Base-by-base conservation (phyloP, 2,113 vertebrate genomes). In the Acrocephalus kingi region DNA sequence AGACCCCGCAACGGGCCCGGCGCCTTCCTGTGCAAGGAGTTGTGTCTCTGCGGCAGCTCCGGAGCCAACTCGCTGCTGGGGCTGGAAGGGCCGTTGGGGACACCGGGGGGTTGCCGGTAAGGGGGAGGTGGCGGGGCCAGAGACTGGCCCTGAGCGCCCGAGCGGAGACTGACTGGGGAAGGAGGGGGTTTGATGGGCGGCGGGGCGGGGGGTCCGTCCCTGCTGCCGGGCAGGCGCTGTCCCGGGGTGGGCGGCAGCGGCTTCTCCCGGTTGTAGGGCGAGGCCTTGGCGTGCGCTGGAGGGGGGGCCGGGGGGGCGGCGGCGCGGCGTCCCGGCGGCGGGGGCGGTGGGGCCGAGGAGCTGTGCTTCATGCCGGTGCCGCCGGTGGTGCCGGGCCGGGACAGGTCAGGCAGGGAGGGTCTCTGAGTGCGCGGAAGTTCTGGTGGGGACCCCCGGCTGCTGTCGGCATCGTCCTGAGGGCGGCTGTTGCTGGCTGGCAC, bases 31-130 rank as follows among this genome's bases (percentile, higher is more conserved):
- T 99, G 98, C 97, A 99, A 98, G 43, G 99, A 99, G 97, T 99
- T 99, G 96, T 99, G 98, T 97, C 99, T 98, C 98, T 99, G 98
- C 5, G 99, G 99, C 79, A 99, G 98, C 97, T 99, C 98, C 1
- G 99, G 99, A 55, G 99, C 98, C 0, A 97, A 97, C 54, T 99
- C 99, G 1, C 92, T 95, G 14, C 97, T 96, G n/a, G 98, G 98
- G 87, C 98, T 98, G 67, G 98, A 98, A 27, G 98, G 98, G 74
- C 99, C 99, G 13, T 99, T 99, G 95, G 99, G 98, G 84, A 98
- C 94, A 16, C 98, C 78, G 0, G 98, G 98, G 7, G 98, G 98
- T 37, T 99, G 98, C 22, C 99, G 98, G 94, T 99, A 99, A 21
- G 99, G 99, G 3, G 99, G 99, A 1, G 98, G 98, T 0, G 98